phyloP scores from a whole-genome alignment of 2,888 invertebrate species.

The Parasteatoda lunata region DNA sequence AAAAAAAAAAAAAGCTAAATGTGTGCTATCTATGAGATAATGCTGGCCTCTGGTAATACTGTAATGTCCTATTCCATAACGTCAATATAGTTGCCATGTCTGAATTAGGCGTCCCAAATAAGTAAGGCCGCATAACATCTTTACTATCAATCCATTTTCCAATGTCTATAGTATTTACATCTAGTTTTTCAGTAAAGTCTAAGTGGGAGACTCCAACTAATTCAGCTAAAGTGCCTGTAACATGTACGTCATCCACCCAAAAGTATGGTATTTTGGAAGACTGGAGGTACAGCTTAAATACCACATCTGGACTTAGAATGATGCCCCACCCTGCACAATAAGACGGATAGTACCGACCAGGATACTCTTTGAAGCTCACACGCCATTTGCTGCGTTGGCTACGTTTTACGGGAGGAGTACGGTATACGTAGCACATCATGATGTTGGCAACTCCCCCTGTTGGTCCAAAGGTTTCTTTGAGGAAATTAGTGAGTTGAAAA shows the following conservation, averaged over 20 bases:
- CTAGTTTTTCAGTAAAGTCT: conserved; percentile 69
- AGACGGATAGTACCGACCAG: conserved; percentile 74
- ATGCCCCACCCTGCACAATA: conserved; percentile 76
- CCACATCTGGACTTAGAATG: conserved; percentile 73
- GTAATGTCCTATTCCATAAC: conserved; percentile 70
- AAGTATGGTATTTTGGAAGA: conserved; percentile 73
- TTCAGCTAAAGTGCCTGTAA: conserved; percentile 74
- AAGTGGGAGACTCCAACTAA: conserved; percentile 69
- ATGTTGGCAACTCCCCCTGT: conserved; percentile 66
- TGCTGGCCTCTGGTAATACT: conserved; percentile 67
- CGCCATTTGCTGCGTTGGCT: conserved; percentile 75
- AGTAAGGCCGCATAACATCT: conserved; percentile 61
- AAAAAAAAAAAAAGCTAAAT: not conserved
- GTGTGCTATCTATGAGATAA: conserved; percentile 47
- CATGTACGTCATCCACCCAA: conserved; percentile 76
- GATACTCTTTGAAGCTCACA: conserved; percentile 73
- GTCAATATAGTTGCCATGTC: conserved; percentile 65
- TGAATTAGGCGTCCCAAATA: conserved; percentile 69
- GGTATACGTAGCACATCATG: conserved; percentile 70
- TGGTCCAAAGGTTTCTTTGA: conserved; percentile 68
- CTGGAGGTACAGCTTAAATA: conserved; percentile 70
- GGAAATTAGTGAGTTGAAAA: conserved; percentile 71
- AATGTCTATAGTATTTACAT: conserved; percentile 61
- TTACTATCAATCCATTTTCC: conserved; percentile 68
- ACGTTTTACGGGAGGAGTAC: conserved; percentile 71